Percentiles rank a stretch among this genome's conserved stretches.
These are phyloP conservation scores for Eretmodus cyanostictus DNA, from an alignment of 2,113 vertebrate species.

Conservation along the genomic window DNA sequence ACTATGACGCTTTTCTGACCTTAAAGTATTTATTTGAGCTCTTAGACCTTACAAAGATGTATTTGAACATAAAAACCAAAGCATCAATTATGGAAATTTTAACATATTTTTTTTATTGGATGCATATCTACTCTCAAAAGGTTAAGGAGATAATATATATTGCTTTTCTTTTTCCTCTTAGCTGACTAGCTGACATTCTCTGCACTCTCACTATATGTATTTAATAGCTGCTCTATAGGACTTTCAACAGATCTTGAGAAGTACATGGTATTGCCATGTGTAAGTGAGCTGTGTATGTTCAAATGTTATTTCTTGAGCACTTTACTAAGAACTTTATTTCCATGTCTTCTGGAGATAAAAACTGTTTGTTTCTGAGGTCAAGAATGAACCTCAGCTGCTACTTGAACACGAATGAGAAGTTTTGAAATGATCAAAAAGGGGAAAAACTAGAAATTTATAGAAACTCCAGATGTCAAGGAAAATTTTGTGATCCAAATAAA, in stretches of 20 bases:
- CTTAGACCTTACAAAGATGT: rapidly evolving
- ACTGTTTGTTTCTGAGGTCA: neutral
- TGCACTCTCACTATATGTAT: neutral
- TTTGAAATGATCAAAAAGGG: neutral
- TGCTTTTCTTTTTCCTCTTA: neutral
- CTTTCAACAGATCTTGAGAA: neutral
- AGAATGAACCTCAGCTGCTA: rapidly evolving
- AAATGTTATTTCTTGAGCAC: neutral
- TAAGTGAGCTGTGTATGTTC: neutral
- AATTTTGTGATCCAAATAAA: neutral
- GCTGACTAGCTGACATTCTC: neutral
- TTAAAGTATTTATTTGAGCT: neutral
- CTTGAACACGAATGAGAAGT: neutral
- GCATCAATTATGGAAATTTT: neutral
- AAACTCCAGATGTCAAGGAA: neutral
- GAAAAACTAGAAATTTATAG: neutral
- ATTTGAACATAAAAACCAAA: neutral
- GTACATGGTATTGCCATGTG: neutral
- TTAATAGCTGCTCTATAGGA: neutral
- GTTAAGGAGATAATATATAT: neutral
- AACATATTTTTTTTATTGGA: neutral
- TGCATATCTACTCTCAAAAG: neutral
- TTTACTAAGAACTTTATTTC: rapidly evolving
- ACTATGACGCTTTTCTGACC: rapidly evolving
- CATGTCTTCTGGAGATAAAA: neutral